Evolutionary conservation across 2,888 invertebrate genomes (phyloP).

Genomic region (Lasioglossum zephyrum): DNA sequence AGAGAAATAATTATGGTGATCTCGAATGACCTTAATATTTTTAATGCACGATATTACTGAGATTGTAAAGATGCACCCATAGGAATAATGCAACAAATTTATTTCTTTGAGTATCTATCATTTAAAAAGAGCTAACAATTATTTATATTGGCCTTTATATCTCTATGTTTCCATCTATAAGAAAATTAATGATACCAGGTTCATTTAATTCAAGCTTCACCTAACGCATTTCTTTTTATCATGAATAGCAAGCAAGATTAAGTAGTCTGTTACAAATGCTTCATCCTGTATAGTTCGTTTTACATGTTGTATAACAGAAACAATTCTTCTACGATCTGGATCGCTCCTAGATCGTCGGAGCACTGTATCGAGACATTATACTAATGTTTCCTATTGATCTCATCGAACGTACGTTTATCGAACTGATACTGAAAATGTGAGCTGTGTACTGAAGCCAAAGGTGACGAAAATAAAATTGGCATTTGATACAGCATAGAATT

Average conservation of each 20-base stretch:
- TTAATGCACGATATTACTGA: background rate
- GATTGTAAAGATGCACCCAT: too few species aligned
- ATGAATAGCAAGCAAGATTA: background rate
- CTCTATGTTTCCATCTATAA: background rate
- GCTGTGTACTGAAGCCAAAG: slow-evolving; percentile 15
- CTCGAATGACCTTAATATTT: background rate
- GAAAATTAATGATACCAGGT: background rate
- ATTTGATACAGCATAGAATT: slow-evolving; percentile 5
- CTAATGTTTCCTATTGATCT: slow-evolving; percentile 23
- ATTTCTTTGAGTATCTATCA: background rate
- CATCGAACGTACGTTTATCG: slow-evolving; percentile 33
- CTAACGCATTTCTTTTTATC: background rate
- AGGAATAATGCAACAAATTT: background rate
- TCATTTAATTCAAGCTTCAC: too few species aligned
- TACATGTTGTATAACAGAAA: background rate
- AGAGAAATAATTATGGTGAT: background rate
- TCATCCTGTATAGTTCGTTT: slow-evolving; percentile 13
- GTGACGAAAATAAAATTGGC: slow-evolving; percentile 11
- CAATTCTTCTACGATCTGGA: background rate
- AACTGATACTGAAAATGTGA: slow-evolving; percentile 83
- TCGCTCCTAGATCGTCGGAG: background rate
- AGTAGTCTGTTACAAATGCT: background rate
- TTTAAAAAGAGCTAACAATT: too few species aligned
- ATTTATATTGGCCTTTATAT: background rate
- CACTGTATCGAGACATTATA: slow-evolving; percentile 19